Percentiles rank a stretch among this genome's conserved stretches.
phyloP scores from a whole-genome alignment of 2,113 vertebrate genomes.

The Bos indicus region DNA sequence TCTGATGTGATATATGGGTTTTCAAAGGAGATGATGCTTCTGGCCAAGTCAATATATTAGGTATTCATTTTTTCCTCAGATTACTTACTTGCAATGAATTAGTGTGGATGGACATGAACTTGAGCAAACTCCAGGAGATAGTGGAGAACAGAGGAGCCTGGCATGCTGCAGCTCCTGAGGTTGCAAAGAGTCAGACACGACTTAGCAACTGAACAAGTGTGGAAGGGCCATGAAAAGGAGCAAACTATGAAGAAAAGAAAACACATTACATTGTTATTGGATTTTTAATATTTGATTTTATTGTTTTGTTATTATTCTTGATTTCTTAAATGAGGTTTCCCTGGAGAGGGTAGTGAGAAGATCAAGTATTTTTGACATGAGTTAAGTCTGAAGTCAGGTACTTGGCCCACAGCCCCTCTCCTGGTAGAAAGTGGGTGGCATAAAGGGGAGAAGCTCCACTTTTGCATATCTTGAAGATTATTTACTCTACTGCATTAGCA shows the following conservation, averaged over 20 bases:
- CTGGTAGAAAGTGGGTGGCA: not conserved
- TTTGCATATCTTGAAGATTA: constrained; percentile 55
- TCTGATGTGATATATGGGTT: not conserved
- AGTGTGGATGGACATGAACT: not conserved
- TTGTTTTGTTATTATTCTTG: not conserved
- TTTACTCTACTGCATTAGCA: constrained; percentile 45
- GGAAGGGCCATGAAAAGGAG: not conserved
- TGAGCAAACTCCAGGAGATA: not conserved
- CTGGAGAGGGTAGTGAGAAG: not conserved
- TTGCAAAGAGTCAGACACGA: not conserved
- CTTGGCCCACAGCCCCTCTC: not conserved
- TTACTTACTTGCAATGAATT: not conserved
- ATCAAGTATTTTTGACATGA: not conserved
- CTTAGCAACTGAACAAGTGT: not conserved
- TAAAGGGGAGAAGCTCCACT: not conserved
- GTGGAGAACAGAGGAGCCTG: not conserved
- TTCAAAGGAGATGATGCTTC: not conserved
- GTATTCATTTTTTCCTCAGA: not conserved
- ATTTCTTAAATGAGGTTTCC: constrained; percentile 1
- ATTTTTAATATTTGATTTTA: not conserved
- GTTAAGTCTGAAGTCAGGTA: not conserved
- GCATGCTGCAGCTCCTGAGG: not conserved
- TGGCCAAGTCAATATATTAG: not conserved
- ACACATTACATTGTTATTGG: not conserved
- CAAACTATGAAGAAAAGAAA: not conserved